A percentile compares a stretch with the other conserved stretches of the same genome.
Evolutionary conservation across 2,888 invertebrate genomes (phyloP).

Genomic region (Linnaemya tessellans): DNA sequence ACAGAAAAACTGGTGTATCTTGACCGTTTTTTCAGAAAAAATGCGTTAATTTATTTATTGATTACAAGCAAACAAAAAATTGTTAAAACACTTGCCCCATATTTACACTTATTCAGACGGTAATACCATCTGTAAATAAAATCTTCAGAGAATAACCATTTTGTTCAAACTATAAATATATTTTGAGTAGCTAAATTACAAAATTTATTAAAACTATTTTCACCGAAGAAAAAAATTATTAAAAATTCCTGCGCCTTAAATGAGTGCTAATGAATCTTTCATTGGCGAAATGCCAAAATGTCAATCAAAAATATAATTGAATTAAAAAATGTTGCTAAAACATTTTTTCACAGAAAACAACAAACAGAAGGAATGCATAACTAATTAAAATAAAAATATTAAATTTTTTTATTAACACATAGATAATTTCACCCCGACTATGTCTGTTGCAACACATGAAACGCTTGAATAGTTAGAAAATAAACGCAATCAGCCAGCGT

Average conservation of each 20-base stretch:
- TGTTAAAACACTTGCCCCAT: no score
- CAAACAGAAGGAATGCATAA: constrained; percentile 43
- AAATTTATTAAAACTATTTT: not conserved
- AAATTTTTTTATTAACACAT: constrained; percentile 66
- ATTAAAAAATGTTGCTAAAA: constrained; percentile 45
- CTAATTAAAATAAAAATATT: constrained; percentile 67
- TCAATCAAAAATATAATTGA: constrained; percentile 66
- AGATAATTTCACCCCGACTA: constrained; percentile 66
- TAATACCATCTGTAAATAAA: no score
- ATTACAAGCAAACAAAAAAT: no score
- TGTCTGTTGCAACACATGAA: constrained; percentile 55
- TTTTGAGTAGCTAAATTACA: not conserved
- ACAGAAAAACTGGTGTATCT: no score
- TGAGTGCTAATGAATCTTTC: constrained; percentile 51
- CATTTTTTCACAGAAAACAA: constrained; percentile 26
- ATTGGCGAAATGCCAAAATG: constrained; percentile 61
- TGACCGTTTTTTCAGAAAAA: no score
- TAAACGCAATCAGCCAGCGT: constrained; percentile 71
- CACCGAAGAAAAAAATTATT: no score
- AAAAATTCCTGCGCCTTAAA: constrained; percentile 9
- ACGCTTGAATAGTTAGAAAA: constrained; percentile 69
- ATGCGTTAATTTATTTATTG: no score
- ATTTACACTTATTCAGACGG: no score
- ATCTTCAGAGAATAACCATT: not conserved
- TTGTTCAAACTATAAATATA: no score